These are phyloP conservation scores for Micrasema longulum DNA, from an alignment of 1,140 invertebrate species.

Conservation along the genomic window DNA sequence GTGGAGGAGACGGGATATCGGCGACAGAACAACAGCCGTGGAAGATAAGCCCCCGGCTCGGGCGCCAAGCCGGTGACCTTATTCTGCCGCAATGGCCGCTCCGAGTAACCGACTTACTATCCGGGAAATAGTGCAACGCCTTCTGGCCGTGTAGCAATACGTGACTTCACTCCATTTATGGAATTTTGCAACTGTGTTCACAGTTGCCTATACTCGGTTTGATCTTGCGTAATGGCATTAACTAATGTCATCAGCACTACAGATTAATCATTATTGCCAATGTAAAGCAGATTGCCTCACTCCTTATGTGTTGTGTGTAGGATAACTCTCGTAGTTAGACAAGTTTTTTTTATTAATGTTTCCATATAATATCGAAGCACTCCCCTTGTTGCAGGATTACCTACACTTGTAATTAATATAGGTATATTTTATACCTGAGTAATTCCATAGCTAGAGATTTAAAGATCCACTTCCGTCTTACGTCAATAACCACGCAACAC, in stretches of 20 bases:
- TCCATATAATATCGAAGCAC: constrained; percentile 19
- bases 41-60: background rate
- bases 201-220: constrained; percentile 32
- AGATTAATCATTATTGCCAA: constrained; percentile 43
- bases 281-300: constrained; percentile 27
- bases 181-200: constrained; percentile 39
- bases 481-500: too few species aligned
- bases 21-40: constrained; percentile 1
- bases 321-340: constrained; percentile 6
- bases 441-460: too few species aligned
- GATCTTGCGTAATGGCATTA: constrained; percentile 26
- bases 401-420: too few species aligned
- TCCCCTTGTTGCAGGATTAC: background rate
- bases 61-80: constrained; percentile 32
- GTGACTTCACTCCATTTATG: constrained; percentile 40
- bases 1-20: too few species aligned
- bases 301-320: constrained; percentile 12
- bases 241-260: constrained; percentile 36
- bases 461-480: too few species aligned
- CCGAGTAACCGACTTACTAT: constrained; percentile 31
- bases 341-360: constrained; percentile 16
- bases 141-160: constrained; percentile 22
- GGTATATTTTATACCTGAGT: too few species aligned
- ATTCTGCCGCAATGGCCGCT: constrained; percentile 21
- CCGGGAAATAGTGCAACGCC: constrained; percentile 42